phyloP scores from a whole-genome alignment of 2,797 vertebrate species.

The Etheostoma perlongum region DNA sequence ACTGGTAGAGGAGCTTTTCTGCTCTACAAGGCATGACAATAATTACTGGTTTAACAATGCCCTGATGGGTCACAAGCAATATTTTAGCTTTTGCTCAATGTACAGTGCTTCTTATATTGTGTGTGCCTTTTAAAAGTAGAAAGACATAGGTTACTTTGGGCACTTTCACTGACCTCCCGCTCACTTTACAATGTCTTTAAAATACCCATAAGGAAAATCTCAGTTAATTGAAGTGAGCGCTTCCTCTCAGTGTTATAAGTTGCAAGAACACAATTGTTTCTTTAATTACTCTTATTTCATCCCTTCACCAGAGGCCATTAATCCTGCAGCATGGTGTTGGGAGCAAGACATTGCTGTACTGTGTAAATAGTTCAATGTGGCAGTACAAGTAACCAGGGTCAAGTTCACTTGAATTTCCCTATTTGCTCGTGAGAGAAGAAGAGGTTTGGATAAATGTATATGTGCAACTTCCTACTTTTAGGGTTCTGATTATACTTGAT shows the following conservation, averaged over 20 bases:
- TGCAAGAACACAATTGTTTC: conserved; percentile 28
- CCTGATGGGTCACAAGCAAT: neutral
- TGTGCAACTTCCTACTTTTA: neutral
- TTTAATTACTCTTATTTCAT: conserved; percentile 30
- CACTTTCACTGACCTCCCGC: conserved; percentile 12
- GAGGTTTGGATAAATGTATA: neutral
- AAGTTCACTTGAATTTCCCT: neutral
- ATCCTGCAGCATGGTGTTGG: conserved; percentile 6
- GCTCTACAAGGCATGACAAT: conserved; percentile 31
- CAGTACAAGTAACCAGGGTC: neutral
- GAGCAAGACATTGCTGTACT: conserved; percentile 1
- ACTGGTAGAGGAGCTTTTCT: conserved; percentile 5
- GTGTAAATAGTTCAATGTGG: neutral
- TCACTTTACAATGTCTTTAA: neutral
- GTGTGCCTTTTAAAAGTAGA: neutral
- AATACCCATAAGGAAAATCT: conserved; percentile 18
- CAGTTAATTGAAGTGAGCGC: conserved; percentile 23
- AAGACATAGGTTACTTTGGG: neutral
- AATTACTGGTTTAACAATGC: conserved; percentile 25
- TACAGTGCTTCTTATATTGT: neutral
- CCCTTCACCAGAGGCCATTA: conserved; percentile 13
- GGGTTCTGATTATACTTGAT: neutral
- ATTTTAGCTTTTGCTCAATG: conserved; percentile 1
- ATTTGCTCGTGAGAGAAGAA: conserved; percentile 9
- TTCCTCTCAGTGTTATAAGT: conserved; percentile 27